Base-by-base conservation (phyloP, 1,140 invertebrate genomes). In the Sarcophaga bullata region DNA sequence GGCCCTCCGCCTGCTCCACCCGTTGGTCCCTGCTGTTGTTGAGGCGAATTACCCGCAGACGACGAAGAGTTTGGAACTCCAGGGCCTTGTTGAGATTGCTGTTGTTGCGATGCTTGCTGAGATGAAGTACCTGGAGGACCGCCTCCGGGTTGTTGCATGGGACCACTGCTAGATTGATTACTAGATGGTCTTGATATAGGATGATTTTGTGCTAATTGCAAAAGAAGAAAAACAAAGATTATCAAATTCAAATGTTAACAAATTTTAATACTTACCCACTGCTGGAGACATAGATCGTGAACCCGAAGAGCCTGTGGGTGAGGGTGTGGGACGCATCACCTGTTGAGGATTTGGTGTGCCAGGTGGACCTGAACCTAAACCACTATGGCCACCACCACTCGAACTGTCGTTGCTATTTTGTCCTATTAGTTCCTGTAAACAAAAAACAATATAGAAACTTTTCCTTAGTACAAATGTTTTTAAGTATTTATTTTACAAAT, bases 261-360 rank as follows among this genome's bases (percentile, higher is more conserved):
- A 80, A 17, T 9, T 75, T 11, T 15, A 47, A 4, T 85, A 93
- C 95, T 93, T 90, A 97, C 96, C 96, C 90, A 98, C 96, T 92
- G 97, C 97, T 88, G 97, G 97, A 91, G 97, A 98, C 95, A 98
- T 97, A 90, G 97, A 98, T 91, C 97, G 94, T 86, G 97, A 98
- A 90, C 97, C 96, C 87, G 89, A 90, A 86, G 96, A 97, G 88
- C 97, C 96, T 88, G 96, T 97, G 85, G 97, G 97, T 87, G 97
- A 98, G 86, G 97, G 96, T 87, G 95, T 96, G 83, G 96, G 96
- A 91, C 97, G 95, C 93, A 97, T 94, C 54, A 89, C 88, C 81
- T 90, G 89, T 75, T 90, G 93, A 83, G 93, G 93, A 91, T 94
- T 94, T 84, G 94, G 94, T 82, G 94, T 95, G 81, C 93, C 93